These are phyloP conservation scores for Ranitomeya imitator DNA, from an alignment of 2,113 vertebrate species.

Conservation along the genomic window DNA sequence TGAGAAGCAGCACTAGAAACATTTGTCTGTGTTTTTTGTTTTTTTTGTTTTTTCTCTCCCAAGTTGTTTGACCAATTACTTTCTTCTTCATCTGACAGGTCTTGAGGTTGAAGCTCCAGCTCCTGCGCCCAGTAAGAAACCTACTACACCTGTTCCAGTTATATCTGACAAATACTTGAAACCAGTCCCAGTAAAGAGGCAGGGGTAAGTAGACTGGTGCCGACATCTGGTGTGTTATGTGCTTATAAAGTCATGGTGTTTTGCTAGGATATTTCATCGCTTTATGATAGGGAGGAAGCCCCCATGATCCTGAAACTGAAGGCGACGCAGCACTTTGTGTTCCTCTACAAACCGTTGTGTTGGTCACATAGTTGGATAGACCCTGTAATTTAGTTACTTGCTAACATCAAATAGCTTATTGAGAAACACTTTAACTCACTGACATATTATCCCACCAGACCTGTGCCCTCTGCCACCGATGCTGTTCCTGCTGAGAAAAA, in stretches of 20 bases:
- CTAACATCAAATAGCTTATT: neutral
- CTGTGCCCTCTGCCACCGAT: constrained; percentile 61
- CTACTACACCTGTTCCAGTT: constrained; percentile 62
- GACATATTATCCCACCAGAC: constrained; percentile 56
- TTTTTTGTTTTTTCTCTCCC: neutral
- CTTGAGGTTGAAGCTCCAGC: constrained; percentile 86
- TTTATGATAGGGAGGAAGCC: too few relatives aligned
- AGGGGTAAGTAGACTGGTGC: constrained; percentile 69
- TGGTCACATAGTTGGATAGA: too few relatives aligned
- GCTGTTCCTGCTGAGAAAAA: constrained; percentile 87
- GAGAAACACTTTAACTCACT: neutral
- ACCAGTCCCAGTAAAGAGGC: constrained; percentile 87
- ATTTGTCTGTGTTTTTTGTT: neutral
- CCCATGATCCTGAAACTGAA: too few relatives aligned
- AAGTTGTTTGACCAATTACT: neutral
- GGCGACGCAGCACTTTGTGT: too few relatives aligned
- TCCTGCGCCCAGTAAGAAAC: constrained; percentile 80
- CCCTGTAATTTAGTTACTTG: neutral
- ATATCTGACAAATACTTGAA: constrained; percentile 91
- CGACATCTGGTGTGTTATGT: too few relatives aligned
- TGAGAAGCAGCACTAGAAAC: constrained; percentile 57
- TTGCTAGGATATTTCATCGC: too few relatives aligned
- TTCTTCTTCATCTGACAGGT: constrained; percentile 67
- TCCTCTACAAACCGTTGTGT: too few relatives aligned
- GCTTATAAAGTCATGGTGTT: too few relatives aligned